Evolutionary conservation across 2,113 vertebrate species (phyloP).

Genomic region (Polypterus bichir): DNA sequence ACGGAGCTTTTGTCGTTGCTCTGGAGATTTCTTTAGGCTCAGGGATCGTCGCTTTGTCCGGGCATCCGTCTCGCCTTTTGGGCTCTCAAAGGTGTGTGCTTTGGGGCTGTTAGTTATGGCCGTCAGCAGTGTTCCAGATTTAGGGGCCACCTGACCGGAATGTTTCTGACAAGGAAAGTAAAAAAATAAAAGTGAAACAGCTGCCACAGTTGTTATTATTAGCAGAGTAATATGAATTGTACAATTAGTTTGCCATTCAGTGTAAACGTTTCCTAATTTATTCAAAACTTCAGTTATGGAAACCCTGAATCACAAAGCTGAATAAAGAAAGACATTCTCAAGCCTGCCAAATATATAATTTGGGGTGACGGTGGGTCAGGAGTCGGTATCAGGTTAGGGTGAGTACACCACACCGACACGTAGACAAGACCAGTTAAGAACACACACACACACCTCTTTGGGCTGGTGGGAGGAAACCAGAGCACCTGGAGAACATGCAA

Average conservation of each 20-base stretch:
- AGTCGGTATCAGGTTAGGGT: too few relatives aligned
- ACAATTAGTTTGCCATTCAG: too few relatives aligned
- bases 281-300: background rate
- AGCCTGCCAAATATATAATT: too few relatives aligned
- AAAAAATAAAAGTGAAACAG: constrained; percentile 22
- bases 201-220: background rate
- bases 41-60: constrained; percentile 11
- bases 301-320: background rate
- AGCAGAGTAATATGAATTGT: background rate
- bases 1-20: constrained; percentile 27
- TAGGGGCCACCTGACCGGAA: constrained; percentile 7
- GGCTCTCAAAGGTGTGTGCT: constrained; percentile 16
- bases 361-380: too few relatives aligned
- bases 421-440: too few relatives aligned
- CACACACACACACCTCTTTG: too few relatives aligned
- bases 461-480: too few relatives aligned
- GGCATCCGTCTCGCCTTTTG: constrained; percentile 1
- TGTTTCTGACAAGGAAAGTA: constrained; percentile 19
- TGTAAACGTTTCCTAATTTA: background rate
- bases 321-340: background rate
- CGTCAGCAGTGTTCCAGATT: constrained; percentile 22
- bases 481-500: too few relatives aligned
- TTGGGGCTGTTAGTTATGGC: constrained; percentile 22
- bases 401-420: too few relatives aligned
- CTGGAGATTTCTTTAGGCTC: constrained; percentile 21